Percentiles rank a stretch among this genome's conserved stretches.
Evolutionary conservation across 2,888 invertebrate species (phyloP).

Genomic region (Invenusta paracnida): DNA sequence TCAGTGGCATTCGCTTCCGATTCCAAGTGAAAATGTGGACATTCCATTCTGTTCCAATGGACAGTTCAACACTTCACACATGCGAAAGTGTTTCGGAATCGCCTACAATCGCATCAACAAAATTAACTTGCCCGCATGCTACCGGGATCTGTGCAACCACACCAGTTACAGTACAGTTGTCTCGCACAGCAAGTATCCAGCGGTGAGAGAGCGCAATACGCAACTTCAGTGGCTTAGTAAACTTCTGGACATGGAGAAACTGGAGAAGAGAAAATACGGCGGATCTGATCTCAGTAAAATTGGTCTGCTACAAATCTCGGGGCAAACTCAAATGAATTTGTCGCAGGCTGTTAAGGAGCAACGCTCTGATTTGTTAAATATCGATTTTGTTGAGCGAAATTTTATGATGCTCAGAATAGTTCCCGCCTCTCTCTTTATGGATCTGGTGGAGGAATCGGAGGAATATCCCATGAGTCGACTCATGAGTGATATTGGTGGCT

Average conservation of each 20-base stretch:
- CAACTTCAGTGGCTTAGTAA: conserved; percentile 36
- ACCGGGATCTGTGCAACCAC: conserved; percentile 38
- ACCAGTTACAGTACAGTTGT: conserved; percentile 36
- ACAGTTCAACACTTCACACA: neutral
- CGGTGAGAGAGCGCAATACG: conserved; percentile 39
- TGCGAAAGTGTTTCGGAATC: no score
- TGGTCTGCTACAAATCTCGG: neutral
- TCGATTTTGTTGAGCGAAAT: conserved; percentile 43
- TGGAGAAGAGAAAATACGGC: conserved; percentile 33
- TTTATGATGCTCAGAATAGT: conserved; percentile 42
- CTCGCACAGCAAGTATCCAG: conserved; percentile 43
- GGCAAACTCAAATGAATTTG: neutral
- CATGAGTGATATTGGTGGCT: conserved; percentile 45
- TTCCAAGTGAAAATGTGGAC: neutral
- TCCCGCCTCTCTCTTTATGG: conserved; percentile 42
- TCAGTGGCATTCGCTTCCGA: conserved; percentile 14
- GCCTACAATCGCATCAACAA: no score
- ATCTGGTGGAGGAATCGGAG: conserved; percentile 40
- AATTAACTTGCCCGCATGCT: conserved; percentile 16
- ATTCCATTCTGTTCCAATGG: neutral
- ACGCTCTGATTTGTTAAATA: conserved; percentile 39
- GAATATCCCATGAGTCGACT: conserved; percentile 44
- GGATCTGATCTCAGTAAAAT: conserved; percentile 22
- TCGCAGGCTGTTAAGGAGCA: neutral
- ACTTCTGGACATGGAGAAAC: conserved; percentile 36